Percentiles rank a stretch among this genome's conserved stretches.
These are phyloP conservation scores for Ageneiosus marmoratus DNA, from an alignment of 2,113 vertebrate genomes.

Conservation along the genomic window DNA sequence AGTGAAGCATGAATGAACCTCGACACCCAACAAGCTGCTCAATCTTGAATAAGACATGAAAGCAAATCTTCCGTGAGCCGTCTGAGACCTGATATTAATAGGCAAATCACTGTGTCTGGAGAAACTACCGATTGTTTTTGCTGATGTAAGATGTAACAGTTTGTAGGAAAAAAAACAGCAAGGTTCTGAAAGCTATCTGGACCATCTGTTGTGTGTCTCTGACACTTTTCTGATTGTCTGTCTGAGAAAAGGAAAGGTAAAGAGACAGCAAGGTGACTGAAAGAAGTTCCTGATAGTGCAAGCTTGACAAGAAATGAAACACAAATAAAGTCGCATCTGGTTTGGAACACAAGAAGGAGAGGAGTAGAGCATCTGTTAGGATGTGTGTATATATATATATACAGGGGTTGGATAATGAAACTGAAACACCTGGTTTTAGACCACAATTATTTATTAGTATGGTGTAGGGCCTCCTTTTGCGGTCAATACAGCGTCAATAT, in stretches of 20 bases:
- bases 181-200: not conserved
- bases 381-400: not conserved
- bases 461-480: too few relatives aligned
- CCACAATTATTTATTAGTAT: too few relatives aligned
- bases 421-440: too few relatives aligned
- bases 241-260: not conserved
- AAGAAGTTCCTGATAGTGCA: not conserved
- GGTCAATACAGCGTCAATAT: too few relatives aligned
- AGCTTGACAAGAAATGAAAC: not conserved
- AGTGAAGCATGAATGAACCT: not conserved
- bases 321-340: not conserved
- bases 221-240: not conserved
- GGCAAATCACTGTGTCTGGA: not conserved
- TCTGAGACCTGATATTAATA: not conserved
- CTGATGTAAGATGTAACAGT: not conserved
- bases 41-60: not conserved
- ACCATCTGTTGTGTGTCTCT: conserved; percentile 16
- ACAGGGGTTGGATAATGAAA: too few relatives aligned
- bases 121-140: not conserved
- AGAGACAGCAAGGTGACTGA: not conserved
- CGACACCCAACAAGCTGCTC: conserved; percentile 23
- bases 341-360: not conserved
- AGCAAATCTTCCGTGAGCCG: conserved; percentile 6
- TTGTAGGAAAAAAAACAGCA: conserved; percentile 2
- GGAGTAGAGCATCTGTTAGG: not conserved